Conservation (phyloP, 2,797 vertebrate species). For the Pseudocheirus occidentalis region DNA sequence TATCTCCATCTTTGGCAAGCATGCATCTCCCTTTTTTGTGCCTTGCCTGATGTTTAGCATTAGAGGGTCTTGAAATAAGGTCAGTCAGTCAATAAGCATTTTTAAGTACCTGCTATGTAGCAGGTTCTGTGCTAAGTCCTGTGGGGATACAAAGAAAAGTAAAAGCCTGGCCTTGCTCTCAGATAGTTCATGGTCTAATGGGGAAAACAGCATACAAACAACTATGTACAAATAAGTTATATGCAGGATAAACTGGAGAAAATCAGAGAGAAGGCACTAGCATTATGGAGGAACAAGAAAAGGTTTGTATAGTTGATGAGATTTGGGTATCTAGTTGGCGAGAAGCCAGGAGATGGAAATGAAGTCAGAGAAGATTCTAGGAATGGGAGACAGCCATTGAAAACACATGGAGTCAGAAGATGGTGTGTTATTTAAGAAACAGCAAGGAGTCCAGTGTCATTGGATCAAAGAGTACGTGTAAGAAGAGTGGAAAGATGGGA, state of each 20-base stretch:
- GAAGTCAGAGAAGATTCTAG: neutral
- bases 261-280: neutral
- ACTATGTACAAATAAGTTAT: neutral
- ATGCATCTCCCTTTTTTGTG: neutral
- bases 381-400: neutral
- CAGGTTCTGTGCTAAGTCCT: neutral
- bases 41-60: neutral
- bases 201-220: neutral
- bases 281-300: neutral
- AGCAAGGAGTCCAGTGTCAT: neutral
- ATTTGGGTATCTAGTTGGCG: neutral
- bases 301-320: neutral
- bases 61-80: neutral
- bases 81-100: neutral
- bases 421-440: neutral
- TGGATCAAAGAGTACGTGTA: neutral
- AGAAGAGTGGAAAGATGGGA: neutral
- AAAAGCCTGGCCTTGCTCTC: neutral
- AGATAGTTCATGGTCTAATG: neutral
- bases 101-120: neutral
- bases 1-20: neutral
- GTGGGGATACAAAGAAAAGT: neutral
- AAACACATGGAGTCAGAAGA: neutral
- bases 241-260: neutral
- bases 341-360: neutral